Evolutionary conservation across 2,113 vertebrate species (phyloP), one percentile per base, ranked within the genome.

Genomic region (Motacilla tschutschensis): DNA sequence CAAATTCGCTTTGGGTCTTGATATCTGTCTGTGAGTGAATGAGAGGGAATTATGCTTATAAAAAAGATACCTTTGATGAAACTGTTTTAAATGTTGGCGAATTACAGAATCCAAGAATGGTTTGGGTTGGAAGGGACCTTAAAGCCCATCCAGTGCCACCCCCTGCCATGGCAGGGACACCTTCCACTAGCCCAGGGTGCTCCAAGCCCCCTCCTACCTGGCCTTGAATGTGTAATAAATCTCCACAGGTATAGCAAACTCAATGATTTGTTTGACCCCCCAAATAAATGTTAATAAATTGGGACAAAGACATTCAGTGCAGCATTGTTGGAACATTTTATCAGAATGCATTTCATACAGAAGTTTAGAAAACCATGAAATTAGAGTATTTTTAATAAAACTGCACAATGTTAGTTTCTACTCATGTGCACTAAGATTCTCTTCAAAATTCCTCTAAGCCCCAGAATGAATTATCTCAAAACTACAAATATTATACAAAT

Each of bases 151-250:
- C 35, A 46, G 20, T 8, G 5, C 13, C 54, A 46, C 8, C 22
- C 29, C n/a, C 22, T 36, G 9, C 25, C 36, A 41, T 17, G 59
- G 11, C 51, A 50, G n/a, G n/a, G 36, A 50, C 44, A 58, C 13
- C 46, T 75, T 6, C 46, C 54, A 29, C 28, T 14, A 0, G 0
- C 10, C 28, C 71, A 60, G 18, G 28, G 0, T 33, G 29, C 33
- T 67, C 71, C 10, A 53, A 60, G 10, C 14, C 29, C 38, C 0
- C 0, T 58, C n/a, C 21, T 28, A 5, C 14, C 43, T 67, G 53
- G 6, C 4, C 54, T 4, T 50, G 5, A 70, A 43, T 48, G 76
- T 57, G 69, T 79, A 65, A 53, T 19, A 59, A 17, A 33, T 21
- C n/a, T 55, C 33, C 24, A 66, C 4, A 33, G 44, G 24, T 59